Evolutionary conservation across 2,113 vertebrate species (phyloP).

Genomic region (Bucco capensis): DNA sequence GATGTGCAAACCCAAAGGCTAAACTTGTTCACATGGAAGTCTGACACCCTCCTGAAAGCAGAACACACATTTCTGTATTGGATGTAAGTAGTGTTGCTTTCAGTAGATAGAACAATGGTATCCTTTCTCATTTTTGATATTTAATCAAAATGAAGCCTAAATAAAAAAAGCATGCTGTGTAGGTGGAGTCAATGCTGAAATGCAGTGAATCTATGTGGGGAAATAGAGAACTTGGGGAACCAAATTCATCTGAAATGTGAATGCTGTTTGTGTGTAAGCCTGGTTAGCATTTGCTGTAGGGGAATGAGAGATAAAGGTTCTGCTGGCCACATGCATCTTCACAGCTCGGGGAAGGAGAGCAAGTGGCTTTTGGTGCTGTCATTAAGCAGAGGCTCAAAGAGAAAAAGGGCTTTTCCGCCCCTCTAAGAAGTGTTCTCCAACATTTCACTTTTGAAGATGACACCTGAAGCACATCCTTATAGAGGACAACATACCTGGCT

Average conservation of each 20-base stretch:
- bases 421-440: not conserved
- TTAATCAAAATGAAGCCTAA: not conserved
- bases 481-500: not conserved
- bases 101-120: not conserved
- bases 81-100: not conserved
- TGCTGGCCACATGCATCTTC: not conserved
- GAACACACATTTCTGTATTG: not conserved
- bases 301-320: not conserved
- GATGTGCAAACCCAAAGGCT: not conserved
- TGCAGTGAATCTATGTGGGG: not conserved
- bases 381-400: not conserved
- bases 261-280: not conserved
- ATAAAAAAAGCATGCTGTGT: not conserved
- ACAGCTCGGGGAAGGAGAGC: fast-evolving
- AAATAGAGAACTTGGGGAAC: not conserved
- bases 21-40: not conserved
- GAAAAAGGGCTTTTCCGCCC: not conserved
- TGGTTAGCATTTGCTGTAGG: not conserved
- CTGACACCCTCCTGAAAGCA: not conserved
- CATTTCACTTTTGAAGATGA: not conserved
- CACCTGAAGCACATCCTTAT: not conserved
- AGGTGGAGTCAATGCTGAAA: not conserved
- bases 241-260: not conserved
- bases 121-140: not conserved
- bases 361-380: not conserved